phyloP scores from a whole-genome alignment of 2,797 vertebrate genomes.

The Darevskia nairensis region DNA sequence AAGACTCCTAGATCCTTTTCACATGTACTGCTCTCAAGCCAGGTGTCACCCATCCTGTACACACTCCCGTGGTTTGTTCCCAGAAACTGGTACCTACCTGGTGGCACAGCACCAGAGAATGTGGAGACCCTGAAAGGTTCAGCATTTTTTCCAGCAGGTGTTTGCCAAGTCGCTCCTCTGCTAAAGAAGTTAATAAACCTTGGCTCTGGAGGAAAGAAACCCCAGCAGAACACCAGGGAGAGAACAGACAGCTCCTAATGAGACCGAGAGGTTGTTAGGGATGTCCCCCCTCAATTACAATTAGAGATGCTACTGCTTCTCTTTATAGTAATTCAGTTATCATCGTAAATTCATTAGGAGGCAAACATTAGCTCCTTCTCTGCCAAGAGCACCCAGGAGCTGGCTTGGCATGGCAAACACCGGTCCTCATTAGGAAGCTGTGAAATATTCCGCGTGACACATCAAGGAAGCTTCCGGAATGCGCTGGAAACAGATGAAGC shows the following conservation, averaged over 20 bases:
- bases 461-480: not conserved
- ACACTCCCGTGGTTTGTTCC: not conserved
- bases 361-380: not conserved
- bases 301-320: not conserved
- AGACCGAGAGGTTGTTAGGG: not conserved
- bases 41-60: no score
- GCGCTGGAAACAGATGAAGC: not conserved
- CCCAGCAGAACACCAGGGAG: not conserved
- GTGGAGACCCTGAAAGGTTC: not conserved
- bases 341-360: constrained; percentile 19
- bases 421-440: not conserved
- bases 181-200: not conserved
- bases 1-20: no score
- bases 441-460: not conserved
- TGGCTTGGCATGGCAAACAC: not conserved
- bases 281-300: not conserved
- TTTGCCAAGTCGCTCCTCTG: not conserved
- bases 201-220: not conserved
- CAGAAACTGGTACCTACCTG: not conserved
- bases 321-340: constrained; percentile 23
- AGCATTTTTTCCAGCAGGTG: not conserved
- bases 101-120: not conserved
- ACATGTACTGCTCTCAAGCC: no score
- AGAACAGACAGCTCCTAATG: constrained; percentile 9
- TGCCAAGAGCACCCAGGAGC: not conserved